Conservation (phyloP, 2,888 invertebrate genomes). For the Andrena haemorrhoa region DNA sequence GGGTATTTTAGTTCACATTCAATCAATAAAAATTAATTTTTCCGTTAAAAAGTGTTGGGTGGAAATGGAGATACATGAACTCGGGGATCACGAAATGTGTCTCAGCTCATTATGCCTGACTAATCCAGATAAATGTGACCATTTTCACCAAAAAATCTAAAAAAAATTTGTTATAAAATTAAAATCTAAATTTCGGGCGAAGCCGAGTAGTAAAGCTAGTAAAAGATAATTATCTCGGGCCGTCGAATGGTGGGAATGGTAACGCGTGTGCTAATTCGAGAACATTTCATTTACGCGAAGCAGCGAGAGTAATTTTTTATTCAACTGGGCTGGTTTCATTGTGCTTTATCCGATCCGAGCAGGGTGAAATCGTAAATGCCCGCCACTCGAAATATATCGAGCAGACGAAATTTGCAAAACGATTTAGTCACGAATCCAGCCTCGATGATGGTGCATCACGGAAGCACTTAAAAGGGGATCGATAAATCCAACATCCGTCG, state of each 20-base stretch:
- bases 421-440: slow-evolving; percentile 22
- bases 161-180: too few species aligned
- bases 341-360: neutral
- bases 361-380: slow-evolving; percentile 4
- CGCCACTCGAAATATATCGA: neutral
- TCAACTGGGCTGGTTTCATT: neutral
- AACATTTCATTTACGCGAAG: slow-evolving; percentile 24
- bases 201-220: neutral
- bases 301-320: slow-evolving; percentile 23
- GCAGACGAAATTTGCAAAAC: slow-evolving; percentile 15
- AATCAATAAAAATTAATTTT: too few species aligned
- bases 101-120: too few species aligned
- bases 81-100: too few species aligned
- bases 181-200: too few species aligned
- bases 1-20: too few species aligned
- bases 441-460: slow-evolving; percentile 13
- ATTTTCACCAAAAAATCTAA: too few species aligned
- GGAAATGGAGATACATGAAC: too few species aligned
- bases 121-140: too few species aligned
- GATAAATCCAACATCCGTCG: slow-evolving; percentile 31
- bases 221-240: slow-evolving; percentile 25
- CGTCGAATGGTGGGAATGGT: neutral
- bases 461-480: slow-evolving; percentile 24
- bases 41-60: too few species aligned
- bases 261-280: slow-evolving; percentile 1